Percentiles rank a stretch among this genome's conserved stretches.
Conservation (phyloP, 2,888 invertebrate genomes). For the Acronicta psi region DNA sequence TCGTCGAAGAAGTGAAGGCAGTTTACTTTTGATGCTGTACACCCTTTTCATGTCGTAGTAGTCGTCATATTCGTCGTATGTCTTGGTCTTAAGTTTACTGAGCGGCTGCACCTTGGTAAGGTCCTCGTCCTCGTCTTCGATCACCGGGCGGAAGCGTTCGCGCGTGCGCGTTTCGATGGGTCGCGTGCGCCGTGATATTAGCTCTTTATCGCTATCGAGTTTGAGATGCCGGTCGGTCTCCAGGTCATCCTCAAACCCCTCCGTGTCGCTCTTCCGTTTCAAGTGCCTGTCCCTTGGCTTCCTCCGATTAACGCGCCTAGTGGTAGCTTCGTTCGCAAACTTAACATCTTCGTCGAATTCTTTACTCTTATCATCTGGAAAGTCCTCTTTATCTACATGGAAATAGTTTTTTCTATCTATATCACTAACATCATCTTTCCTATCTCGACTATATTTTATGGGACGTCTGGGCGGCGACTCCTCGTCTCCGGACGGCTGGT, state of each 20-base stretch:
- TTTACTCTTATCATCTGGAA: constrained; percentile 56
- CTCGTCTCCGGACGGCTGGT: constrained; percentile 44
- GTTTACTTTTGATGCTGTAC: constrained; percentile 69
- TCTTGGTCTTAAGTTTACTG: constrained; percentile 39
- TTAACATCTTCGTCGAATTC: constrained; percentile 57
- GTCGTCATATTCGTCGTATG: constrained; percentile 68
- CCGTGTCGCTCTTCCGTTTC: constrained; percentile 39
- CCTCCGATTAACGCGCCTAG: constrained; percentile 64
- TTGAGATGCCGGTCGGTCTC: constrained; percentile 27
- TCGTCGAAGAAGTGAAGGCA: constrained; percentile 66
- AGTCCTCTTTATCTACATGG: constrained; percentile 55
- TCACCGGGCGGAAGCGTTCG: constrained; percentile 7
- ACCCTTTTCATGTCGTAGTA: constrained; percentile 79
- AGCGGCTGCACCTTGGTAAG: constrained; percentile 6
- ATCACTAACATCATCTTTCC: constrained; percentile 57
- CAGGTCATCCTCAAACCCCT: constrained; percentile 44
- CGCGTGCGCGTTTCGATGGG: neutral
- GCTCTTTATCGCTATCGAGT: constrained; percentile 1
- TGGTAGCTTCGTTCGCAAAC: constrained; percentile 53
- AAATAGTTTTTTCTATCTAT: constrained; percentile 57
- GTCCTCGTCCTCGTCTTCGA: constrained; percentile 34
- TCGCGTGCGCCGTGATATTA: constrained; percentile 8
- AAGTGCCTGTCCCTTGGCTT: constrained; percentile 69
- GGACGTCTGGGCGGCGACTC: constrained; percentile 36
- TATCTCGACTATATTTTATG: constrained; percentile 50